A percentile compares a stretch with the other conserved stretches of the same genome.
These are phyloP conservation scores for Crotalus tigris DNA, from an alignment of 2,113 vertebrate genomes.

Conservation along the genomic window DNA sequence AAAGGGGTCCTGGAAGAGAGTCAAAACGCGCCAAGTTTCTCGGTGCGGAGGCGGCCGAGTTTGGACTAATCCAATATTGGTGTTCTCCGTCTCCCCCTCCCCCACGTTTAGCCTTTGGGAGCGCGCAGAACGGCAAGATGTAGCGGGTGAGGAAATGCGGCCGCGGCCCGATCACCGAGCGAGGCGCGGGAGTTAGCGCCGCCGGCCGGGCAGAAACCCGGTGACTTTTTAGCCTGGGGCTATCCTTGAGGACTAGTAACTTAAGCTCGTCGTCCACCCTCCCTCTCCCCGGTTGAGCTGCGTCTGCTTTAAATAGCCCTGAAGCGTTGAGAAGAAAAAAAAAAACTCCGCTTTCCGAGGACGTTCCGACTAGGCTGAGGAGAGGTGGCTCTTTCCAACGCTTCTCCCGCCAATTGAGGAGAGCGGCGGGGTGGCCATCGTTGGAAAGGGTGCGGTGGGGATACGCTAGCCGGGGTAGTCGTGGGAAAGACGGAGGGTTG, in stretches of 20 bases:
- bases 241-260: not conserved
- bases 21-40: conserved; percentile 49
- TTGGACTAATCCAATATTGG: not conserved
- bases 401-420: not conserved
- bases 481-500: not conserved
- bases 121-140: not conserved
- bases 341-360: not conserved
- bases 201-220: not conserved
- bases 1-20: conserved; percentile 32
- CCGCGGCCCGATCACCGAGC: not conserved
- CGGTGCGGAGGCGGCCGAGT: not conserved
- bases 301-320: not conserved
- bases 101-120: not conserved
- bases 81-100: not conserved
- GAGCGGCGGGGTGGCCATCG: not conserved
- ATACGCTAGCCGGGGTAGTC: not conserved
- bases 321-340: not conserved
- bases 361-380: not conserved
- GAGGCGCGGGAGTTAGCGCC: not conserved
- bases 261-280: not conserved
- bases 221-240: not conserved
- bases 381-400: not conserved
- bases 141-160: not conserved
- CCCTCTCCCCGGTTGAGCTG: not conserved
- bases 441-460: not conserved